Percentiles rank a stretch among this genome's conserved stretches.
phyloP scores from a whole-genome alignment of 2,797 vertebrate genomes.

The Coilia nasus region DNA sequence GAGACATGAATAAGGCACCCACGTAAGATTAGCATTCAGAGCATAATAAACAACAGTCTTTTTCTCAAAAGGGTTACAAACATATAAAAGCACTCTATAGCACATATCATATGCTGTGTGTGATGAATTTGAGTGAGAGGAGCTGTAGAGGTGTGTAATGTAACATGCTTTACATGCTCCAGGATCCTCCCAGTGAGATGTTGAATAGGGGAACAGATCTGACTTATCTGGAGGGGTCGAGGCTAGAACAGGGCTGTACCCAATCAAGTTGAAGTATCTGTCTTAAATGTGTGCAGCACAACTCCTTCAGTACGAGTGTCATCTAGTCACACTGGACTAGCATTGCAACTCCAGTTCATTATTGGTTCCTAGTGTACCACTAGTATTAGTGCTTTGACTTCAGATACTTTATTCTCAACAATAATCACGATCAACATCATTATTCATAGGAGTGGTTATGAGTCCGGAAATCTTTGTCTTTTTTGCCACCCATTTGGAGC shows the following conservation, averaged over 20 bases:
- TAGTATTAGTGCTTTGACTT: neutral
- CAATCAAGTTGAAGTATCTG: neutral
- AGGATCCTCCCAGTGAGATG: neutral
- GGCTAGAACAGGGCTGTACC: neutral
- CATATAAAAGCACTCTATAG: neutral
- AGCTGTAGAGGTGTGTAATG: neutral
- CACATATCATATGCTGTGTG: neutral
- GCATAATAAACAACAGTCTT: neutral
- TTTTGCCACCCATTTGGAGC: neutral
- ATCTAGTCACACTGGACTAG: neutral
- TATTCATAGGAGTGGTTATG: neutral
- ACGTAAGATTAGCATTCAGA: neutral
- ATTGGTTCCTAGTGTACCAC: neutral
- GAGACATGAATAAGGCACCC: neutral
- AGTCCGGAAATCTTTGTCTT: neutral
- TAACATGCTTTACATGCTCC: conserved; percentile 5
- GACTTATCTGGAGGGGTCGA: neutral
- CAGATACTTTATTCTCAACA: neutral
- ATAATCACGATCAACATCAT: neutral
- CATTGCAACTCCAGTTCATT: neutral
- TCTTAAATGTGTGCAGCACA: neutral
- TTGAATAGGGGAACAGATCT: neutral
- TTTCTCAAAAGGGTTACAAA: neutral
- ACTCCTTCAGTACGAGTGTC: neutral
- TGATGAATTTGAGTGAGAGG: neutral